Base-by-base conservation (phyloP, 2,113 vertebrate species). In the Galemys pyrenaicus region DNA sequence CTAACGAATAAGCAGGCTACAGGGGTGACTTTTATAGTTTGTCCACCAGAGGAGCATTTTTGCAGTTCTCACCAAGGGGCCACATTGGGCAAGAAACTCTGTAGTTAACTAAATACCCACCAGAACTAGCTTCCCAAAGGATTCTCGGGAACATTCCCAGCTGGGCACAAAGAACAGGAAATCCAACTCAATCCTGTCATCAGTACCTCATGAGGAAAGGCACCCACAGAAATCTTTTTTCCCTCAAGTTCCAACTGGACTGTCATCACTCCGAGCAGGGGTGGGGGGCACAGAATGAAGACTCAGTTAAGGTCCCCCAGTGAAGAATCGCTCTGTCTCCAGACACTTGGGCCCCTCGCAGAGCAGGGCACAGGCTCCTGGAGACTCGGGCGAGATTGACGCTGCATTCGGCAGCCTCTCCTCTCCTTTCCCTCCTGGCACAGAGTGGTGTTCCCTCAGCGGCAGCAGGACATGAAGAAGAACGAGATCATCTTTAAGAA, bases 401-500 rank as follows among this genome's bases (percentile, higher is more conserved):
- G 13, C 62, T 85, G 44, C 1, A 2, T 19, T 82, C 78, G 51
- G 24, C 32, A 37, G 54, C 85, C 15, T 83, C 30, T 44, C 60
- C 26, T 32, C 51, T 41, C 35, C 37, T 5, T 41, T 19, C 68
- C 68, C 37, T 44, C 0, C 89, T 71, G 82, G 84, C 11, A 74
- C 71, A 99, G 99, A 96, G 85, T 98, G 85, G 98, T 99, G 26
- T 99, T 99, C 95, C 96, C 98, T 46, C 96, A 97, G 46, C 90
- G 97, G 94, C 99, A 98, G 92, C 97, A 96, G 86, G 96, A 97
- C n/a, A 87, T 95, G 26, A 92, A 97, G 2, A 28, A 62, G 5
- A 89, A 97, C 6, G 98, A 98, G 54, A 96, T 98, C 4, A 13
- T 99, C 83, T 98, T 97, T 91, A 99, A 99, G 97, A 97, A 99